These are phyloP conservation scores for Drosophila tripunctata DNA, from an alignment of 2,888 invertebrate species.

Conservation along the genomic window DNA sequence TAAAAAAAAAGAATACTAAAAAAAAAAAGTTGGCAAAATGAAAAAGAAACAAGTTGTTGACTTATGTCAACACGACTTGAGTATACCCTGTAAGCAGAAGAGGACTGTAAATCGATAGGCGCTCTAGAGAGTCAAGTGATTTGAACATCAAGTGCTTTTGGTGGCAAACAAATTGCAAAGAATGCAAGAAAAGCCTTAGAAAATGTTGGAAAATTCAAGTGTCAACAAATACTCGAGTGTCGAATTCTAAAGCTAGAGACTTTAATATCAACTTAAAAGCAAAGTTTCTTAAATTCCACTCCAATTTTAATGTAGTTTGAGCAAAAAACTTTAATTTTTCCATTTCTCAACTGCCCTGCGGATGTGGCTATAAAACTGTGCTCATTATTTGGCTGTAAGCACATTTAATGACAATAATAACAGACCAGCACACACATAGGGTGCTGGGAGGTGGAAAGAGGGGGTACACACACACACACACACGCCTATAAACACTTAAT, in stretches of 20 bases:
- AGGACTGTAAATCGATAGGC: slow-evolving; percentile 12
- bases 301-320: slow-evolving; percentile 5
- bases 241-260: not conserved
- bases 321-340: slow-evolving; percentile 8
- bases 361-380: slow-evolving; percentile 43
- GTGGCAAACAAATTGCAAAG: not conserved
- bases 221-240: slow-evolving; percentile 11
- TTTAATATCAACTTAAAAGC: not conserved
- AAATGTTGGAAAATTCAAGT: slow-evolving; percentile 15
- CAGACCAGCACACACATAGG: slow-evolving; percentile 7
- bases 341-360: slow-evolving; percentile 14
- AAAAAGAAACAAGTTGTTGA: slow-evolving; percentile 8
- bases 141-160: slow-evolving; percentile 3
- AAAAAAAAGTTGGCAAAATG: slow-evolving; percentile 5
- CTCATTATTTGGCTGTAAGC: slow-evolving; percentile 54
- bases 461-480: not conserved
- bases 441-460: not conserved
- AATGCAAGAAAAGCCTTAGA: slow-evolving; percentile 4
- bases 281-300: not conserved
- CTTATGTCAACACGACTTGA: slow-evolving; percentile 28
- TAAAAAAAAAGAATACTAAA: not conserved
- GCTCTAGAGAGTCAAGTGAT: slow-evolving; percentile 14
- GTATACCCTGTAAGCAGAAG: slow-evolving; percentile 34
- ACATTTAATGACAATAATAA: slow-evolving; percentile 61
- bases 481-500: slow-evolving; percentile 55